Percentiles rank a stretch among this genome's conserved stretches.
Conservation (phyloP, 2,888 invertebrate species). For the Rutpela maculata region DNA sequence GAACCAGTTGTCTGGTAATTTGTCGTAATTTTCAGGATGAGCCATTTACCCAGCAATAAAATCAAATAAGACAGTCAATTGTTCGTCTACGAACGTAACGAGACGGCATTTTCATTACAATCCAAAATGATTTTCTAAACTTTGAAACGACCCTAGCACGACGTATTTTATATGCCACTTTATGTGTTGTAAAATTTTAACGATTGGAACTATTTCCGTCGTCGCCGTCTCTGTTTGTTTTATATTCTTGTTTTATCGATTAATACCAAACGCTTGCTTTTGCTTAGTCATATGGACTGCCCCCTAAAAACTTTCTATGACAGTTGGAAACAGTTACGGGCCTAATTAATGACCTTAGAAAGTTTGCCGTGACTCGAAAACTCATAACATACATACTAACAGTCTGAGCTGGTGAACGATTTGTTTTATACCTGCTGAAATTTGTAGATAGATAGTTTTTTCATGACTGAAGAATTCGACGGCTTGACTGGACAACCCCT, state of each 20-base stretch:
- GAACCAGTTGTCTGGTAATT: slow-evolving; percentile 1
- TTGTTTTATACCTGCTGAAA: no score
- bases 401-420: no score
- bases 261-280: slow-evolving; percentile 20
- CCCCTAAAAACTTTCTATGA: slow-evolving; percentile 21
- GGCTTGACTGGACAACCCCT: no score
- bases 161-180: slow-evolving; percentile 36
- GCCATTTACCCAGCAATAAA: slow-evolving; percentile 19
- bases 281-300: slow-evolving; percentile 32
- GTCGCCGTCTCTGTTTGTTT: slow-evolving; percentile 41
- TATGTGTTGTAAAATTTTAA: slow-evolving; percentile 52
- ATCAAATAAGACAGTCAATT: slow-evolving; percentile 19
- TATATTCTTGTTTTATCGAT: slow-evolving; percentile 50
- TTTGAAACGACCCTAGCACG: slow-evolving; percentile 26
- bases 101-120: slow-evolving; percentile 33
- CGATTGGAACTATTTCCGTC: slow-evolving; percentile 54
- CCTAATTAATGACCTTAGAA: slow-evolving; percentile 15
- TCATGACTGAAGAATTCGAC: no score
- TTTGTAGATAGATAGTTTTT: no score
- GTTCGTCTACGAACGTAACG: slow-evolving; percentile 16
- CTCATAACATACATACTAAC: neutral
- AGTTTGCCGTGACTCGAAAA: slow-evolving; percentile 2
- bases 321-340: slow-evolving; percentile 21
- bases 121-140: slow-evolving; percentile 38
- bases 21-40: slow-evolving; percentile 10